These are phyloP conservation scores for Psophia crepitans DNA, from an alignment of 2,113 vertebrate genomes.

Conservation along the genomic window DNA sequence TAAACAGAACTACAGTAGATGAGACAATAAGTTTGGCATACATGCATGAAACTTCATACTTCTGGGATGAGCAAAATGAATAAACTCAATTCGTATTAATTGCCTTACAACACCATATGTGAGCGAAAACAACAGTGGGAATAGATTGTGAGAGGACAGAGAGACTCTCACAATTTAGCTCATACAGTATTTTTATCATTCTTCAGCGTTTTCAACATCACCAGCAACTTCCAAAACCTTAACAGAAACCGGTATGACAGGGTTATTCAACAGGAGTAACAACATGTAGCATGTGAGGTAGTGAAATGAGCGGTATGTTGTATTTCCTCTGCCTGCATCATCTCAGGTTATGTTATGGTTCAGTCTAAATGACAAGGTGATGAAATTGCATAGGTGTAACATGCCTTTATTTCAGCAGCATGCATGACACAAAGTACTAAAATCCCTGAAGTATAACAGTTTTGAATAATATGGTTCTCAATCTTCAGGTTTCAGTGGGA, in stretches of 20 bases:
- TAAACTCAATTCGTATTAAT: neutral
- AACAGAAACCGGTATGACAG: neutral
- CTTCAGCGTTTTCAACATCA: neutral
- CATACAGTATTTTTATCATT: neutral
- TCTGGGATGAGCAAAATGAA: conserved; percentile 42
- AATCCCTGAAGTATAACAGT: neutral
- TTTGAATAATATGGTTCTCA: neutral
- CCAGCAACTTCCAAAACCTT: neutral
- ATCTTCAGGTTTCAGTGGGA: neutral
- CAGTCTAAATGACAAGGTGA: conserved; percentile 48
- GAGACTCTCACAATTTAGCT: neutral
- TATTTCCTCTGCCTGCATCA: conserved; percentile 27
- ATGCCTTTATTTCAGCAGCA: conserved; percentile 28
- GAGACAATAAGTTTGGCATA: conserved; percentile 51
- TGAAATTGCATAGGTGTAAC: conserved; percentile 37
- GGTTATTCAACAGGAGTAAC: neutral
- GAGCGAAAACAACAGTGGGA: neutral
- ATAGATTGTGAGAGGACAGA: neutral
- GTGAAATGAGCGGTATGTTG: conserved; percentile 8
- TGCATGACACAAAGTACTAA: conserved; percentile 17
- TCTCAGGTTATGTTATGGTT: conserved; percentile 21
- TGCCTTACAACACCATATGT: neutral
- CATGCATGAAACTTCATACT: conserved; percentile 26
- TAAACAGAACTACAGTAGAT: conserved; percentile 21
- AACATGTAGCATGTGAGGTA: neutral